Evolutionary conservation across 35 echinoderm and acorn worm genomes (phyloP).

Genomic region (Heliocidaris tuberculata): DNA sequence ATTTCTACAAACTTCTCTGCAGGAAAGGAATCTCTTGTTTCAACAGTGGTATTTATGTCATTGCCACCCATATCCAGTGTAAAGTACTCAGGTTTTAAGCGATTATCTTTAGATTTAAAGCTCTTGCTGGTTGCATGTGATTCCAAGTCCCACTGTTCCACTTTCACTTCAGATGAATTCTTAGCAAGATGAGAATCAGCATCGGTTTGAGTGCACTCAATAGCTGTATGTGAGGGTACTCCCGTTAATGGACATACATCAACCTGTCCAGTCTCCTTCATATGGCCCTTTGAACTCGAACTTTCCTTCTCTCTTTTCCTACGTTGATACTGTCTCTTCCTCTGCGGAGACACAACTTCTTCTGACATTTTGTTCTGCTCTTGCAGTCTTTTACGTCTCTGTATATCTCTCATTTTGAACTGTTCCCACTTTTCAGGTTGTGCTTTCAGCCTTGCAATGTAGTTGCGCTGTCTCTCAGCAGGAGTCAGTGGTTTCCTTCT

Average conservation of each 20-base stretch:
- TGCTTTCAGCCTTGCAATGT: not conserved
- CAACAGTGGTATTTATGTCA: too few relatives aligned
- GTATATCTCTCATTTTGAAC: not conserved
- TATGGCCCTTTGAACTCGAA: not conserved
- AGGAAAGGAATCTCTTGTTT: too few relatives aligned
- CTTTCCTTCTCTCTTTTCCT: not conserved
- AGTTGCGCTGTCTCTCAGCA: slow-evolving; percentile 24
- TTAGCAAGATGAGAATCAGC: too few relatives aligned
- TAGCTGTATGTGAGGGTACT: not conserved
- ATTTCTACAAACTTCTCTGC: too few relatives aligned
- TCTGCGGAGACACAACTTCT: not conserved
- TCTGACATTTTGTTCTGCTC: not conserved
- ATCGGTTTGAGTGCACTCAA: not conserved
- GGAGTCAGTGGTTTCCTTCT: not conserved
- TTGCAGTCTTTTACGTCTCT: not conserved
- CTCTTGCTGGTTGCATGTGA: not conserved
- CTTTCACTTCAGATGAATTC: not conserved
- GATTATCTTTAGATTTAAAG: not conserved
- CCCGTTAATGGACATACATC: too few relatives aligned
- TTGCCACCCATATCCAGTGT: too few relatives aligned
- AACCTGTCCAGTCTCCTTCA: not conserved
- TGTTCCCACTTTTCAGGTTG: not conserved
- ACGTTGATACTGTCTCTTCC: not conserved
- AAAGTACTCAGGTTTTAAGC: too few relatives aligned
- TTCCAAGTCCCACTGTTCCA: not conserved